A percentile compares a stretch with the other conserved stretches of the same genome.
These are phyloP conservation scores for Diadema setosum DNA, from an alignment of 35 echinoderm and acorn worm species.

Conservation along the genomic window DNA sequence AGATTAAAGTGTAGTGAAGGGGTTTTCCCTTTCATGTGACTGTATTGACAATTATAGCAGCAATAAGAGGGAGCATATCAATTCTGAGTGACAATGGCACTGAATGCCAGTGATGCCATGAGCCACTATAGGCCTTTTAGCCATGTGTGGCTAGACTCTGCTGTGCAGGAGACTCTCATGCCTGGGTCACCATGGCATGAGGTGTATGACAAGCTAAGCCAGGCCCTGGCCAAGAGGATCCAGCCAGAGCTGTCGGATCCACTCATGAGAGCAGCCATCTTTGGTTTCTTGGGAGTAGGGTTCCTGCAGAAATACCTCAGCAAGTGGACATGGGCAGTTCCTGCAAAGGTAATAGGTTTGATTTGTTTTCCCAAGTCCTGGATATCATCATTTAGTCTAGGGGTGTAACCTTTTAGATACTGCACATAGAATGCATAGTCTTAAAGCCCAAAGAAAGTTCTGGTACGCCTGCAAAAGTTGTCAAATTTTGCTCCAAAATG, in stretches of 20 bases:
- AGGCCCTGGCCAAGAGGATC: constrained; percentile 24
- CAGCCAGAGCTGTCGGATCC: constrained; percentile 25
- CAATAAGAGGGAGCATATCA: too few species aligned
- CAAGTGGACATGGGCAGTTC: neutral
- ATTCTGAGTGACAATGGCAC: neutral
- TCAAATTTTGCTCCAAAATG: too few species aligned
- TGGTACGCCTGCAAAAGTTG: too few species aligned
- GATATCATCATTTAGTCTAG: too few species aligned
- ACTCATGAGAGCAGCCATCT: constrained; percentile 40
- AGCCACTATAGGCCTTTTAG: constrained; percentile 41
- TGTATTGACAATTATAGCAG: too few species aligned
- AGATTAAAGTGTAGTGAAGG: too few species aligned
- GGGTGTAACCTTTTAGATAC: too few species aligned
- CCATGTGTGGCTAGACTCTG: constrained; percentile 64
- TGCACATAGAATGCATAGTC: too few species aligned
- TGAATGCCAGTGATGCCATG: neutral
- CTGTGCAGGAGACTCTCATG: constrained; percentile 63
- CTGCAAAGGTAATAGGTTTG: neutral
- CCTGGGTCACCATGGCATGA: constrained; percentile 78
- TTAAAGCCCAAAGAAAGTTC: too few species aligned
- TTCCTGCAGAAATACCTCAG: constrained; percentile 45
- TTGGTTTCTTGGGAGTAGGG: constrained; percentile 39
- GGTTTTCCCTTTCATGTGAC: too few species aligned
- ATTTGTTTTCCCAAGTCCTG: too few species aligned
- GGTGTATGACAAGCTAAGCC: constrained; percentile 19